These are phyloP conservation scores for Urocitellus parryii DNA, from an alignment of 2,113 vertebrate species.

Conservation along the genomic window DNA sequence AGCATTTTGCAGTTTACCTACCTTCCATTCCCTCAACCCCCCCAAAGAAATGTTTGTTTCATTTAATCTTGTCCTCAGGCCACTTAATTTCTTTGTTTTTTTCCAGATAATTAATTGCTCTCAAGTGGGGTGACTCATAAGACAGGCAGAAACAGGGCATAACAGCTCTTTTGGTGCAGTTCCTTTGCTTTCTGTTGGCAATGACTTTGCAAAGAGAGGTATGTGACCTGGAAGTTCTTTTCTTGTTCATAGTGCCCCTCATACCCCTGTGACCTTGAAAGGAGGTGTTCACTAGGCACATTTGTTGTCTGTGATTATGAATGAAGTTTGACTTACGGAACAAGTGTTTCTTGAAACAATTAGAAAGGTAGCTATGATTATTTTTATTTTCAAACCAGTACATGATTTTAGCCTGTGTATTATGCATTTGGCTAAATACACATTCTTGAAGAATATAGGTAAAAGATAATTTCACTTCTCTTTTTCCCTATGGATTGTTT, in stretches of 20 bases:
- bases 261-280: background rate
- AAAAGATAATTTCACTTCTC: background rate
- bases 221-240: background rate
- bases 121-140: background rate
- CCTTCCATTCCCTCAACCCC: no score
- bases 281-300: background rate
- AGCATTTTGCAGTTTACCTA: background rate
- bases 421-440: background rate
- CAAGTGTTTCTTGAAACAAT: background rate
- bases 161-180: background rate
- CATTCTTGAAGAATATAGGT: slow-evolving; percentile 4
- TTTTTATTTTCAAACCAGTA: slow-evolving; percentile 12
- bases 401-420: background rate
- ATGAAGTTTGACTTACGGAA: slow-evolving; percentile 9
- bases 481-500: background rate
- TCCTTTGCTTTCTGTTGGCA: background rate
- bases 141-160: background rate
- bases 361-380: background rate
- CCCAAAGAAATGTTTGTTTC: slow-evolving; percentile 7
- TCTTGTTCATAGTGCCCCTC: background rate
- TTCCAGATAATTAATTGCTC: slow-evolving; percentile 49
- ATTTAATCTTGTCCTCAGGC: slow-evolving; percentile 32
- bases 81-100: background rate
- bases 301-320: background rate
- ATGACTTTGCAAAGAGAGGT: background rate